Conservation (phyloP, 37 sponge, comb jelly and placozoan genomes). For the Axinella damicornis region DNA sequence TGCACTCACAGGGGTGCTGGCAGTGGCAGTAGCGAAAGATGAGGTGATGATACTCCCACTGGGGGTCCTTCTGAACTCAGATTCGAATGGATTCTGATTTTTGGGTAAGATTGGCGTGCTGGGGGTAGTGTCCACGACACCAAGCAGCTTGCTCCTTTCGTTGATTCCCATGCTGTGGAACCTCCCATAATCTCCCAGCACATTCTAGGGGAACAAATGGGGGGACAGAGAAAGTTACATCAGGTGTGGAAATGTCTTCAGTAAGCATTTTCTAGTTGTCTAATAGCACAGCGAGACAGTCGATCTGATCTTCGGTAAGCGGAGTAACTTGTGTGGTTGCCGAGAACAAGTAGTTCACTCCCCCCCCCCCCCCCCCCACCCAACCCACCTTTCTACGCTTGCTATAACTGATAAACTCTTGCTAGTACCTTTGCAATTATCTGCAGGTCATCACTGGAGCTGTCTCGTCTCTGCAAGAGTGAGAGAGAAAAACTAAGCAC, state of each 20-base stretch:
- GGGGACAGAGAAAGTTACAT: no score
- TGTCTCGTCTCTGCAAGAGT: no score
- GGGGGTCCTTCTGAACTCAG: not conserved
- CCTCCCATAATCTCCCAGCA: slow-evolving; percentile 10
- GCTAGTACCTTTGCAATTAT: slow-evolving; percentile 2
- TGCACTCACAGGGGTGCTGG: not conserved
- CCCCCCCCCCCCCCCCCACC: no score
- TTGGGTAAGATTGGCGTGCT: slow-evolving; percentile 8
- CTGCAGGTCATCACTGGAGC: not conserved
- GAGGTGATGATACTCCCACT: not conserved
- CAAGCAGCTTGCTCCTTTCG: slow-evolving; percentile 16
- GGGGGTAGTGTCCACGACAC: slow-evolving; percentile 24
- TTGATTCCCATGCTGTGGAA: not conserved
- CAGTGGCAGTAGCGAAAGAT: not conserved
- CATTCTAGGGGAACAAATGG: not conserved
- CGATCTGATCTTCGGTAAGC: no score
- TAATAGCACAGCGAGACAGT: no score
- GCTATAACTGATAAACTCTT: no score
- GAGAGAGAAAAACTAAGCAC: no score
- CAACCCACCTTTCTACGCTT: no score
- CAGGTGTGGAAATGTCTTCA: no score
- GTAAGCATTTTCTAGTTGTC: no score
- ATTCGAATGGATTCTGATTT: not conserved
- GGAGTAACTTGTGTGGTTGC: no score
- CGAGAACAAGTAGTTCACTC: no score